Evolutionary conservation across 2,888 invertebrate species (phyloP).

Genomic region (Callosobruchus maculatus): DNA sequence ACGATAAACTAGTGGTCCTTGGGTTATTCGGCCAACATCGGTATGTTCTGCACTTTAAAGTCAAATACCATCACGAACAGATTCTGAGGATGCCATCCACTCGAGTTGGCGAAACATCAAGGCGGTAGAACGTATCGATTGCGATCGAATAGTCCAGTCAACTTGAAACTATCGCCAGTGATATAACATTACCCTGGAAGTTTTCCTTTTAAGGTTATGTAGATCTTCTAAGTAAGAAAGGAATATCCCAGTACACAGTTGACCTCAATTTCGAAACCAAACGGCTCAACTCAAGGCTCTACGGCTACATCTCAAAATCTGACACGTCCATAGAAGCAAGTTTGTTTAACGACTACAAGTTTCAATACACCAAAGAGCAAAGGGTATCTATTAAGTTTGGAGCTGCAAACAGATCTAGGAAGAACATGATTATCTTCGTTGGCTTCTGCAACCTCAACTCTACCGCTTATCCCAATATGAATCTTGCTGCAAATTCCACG

Average conservation of each 20-base stretch:
- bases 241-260: slow-evolving; percentile 73
- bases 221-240: slow-evolving; percentile 61
- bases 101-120: too few species aligned
- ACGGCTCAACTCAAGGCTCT: slow-evolving; percentile 66
- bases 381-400: slow-evolving; percentile 52
- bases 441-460: slow-evolving; percentile 68
- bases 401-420: slow-evolving; percentile 55
- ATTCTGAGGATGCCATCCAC: too few species aligned
- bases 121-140: too few species aligned
- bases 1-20: too few species aligned
- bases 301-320: slow-evolving; percentile 61
- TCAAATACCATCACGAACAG: too few species aligned
- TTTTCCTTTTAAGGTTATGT: slow-evolving; percentile 52
- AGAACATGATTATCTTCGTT: slow-evolving; percentile 57
- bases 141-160: too few species aligned
- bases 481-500: slow-evolving; percentile 63
- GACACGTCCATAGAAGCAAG: slow-evolving; percentile 53
- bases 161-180: too few species aligned
- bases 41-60: too few species aligned
- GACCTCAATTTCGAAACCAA: slow-evolving; percentile 75
- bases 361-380: slow-evolving; percentile 57
- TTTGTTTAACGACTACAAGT: slow-evolving; percentile 64
- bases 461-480: slow-evolving; percentile 71
- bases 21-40: too few species aligned
- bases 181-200: too few species aligned